A percentile compares a stretch with the other conserved stretches of the same genome.
phyloP scores from a whole-genome alignment of 2,888 invertebrate genomes.

The Scrobipalpa costella region DNA sequence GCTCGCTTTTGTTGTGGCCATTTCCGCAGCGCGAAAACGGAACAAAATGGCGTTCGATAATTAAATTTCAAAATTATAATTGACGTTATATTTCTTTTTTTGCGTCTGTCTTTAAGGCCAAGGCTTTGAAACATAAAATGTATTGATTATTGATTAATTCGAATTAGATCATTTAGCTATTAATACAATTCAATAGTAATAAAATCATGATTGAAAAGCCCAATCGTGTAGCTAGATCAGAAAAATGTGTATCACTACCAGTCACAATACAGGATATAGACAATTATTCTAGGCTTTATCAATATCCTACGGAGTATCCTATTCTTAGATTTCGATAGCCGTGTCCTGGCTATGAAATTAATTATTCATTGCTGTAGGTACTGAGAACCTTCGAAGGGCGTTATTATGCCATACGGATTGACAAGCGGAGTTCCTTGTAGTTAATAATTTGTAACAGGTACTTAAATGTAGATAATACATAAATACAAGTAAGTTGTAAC shows the following conservation, averaged over 20 bases:
- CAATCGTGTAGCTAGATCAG: background rate
- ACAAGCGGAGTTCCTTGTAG: slow-evolving; percentile 8
- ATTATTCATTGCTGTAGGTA: slow-evolving; percentile 4
- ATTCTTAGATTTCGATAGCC: slow-evolving; percentile 13
- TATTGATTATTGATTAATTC: background rate
- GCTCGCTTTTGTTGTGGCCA: background rate
- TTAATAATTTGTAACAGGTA: no score
- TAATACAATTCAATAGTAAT: background rate
- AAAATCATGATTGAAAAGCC: background rate
- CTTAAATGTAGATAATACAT: no score
- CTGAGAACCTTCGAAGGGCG: slow-evolving; percentile 13
- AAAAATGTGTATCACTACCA: background rate
- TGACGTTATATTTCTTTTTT: slow-evolving; percentile 4
- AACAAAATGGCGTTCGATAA: slow-evolving; percentile 17
- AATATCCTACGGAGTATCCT: slow-evolving; percentile 14
- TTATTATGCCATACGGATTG: slow-evolving; percentile 13
- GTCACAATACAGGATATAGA: background rate
- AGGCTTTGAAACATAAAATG: background rate
- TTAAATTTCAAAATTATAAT: slow-evolving; percentile 12
- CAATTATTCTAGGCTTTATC: background rate
- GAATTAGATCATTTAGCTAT: background rate
- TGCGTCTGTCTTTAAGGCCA: background rate
- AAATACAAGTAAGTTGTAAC: background rate
- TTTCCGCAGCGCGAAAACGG: slow-evolving; percentile 21
- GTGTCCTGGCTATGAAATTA: slow-evolving; percentile 17